Conservation (phyloP, 2,888 invertebrate species). For the Apomyelois bistriatella region DNA sequence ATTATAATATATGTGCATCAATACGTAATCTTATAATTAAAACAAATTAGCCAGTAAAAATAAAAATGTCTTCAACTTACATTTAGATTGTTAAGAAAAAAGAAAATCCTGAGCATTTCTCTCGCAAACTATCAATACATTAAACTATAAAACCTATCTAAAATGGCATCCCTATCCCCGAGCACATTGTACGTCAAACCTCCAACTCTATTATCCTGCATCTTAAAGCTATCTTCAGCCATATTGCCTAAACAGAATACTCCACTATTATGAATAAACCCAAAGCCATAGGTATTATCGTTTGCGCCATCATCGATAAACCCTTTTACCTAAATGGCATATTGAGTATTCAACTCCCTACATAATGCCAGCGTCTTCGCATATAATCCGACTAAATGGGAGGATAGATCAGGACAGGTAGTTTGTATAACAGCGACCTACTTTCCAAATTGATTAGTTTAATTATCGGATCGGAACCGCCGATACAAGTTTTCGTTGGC, state of each 20-base stretch:
- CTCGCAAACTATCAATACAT: neutral
- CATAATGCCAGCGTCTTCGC: conserved; percentile 36
- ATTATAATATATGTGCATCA: no score
- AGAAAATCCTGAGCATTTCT: neutral
- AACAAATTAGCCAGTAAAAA: no score
- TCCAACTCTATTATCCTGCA: neutral
- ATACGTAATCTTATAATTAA: no score
- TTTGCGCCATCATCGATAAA: conserved; percentile 58
- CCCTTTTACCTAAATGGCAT: conserved; percentile 66
- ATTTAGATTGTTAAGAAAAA: no score
- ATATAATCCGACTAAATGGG: conserved; percentile 27
- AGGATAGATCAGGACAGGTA: conserved; percentile 34
- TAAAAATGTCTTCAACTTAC: no score
- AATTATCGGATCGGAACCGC: conserved; percentile 5
- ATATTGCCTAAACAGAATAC: conserved; percentile 27
- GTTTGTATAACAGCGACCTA: conserved; percentile 3
- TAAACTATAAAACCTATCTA: neutral
- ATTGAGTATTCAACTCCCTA: conserved; percentile 54
- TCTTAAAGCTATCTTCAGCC: conserved; percentile 19
- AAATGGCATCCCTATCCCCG: neutral
- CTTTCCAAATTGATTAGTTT: conserved; percentile 6
- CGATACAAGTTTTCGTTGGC: neutral
- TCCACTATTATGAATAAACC: conserved; percentile 46
- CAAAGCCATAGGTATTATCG: conserved; percentile 49
- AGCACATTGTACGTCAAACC: conserved; percentile 6